Evolutionary conservation across 1,140 invertebrate genomes (phyloP).

Genomic region (Agrypnia vestita): DNA sequence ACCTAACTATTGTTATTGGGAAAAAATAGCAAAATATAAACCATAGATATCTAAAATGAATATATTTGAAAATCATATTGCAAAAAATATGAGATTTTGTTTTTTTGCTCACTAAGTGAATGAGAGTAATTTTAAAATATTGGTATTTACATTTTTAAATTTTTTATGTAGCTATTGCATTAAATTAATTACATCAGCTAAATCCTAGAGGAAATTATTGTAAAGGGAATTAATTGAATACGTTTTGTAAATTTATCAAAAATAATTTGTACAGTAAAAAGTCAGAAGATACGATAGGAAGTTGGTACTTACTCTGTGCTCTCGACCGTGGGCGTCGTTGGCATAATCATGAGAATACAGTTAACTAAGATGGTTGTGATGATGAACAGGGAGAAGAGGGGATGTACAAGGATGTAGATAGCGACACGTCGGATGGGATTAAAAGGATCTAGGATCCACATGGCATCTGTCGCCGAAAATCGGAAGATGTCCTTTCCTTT

Average conservation of each 20-base stretch:
- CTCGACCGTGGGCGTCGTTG: conserved; percentile 92
- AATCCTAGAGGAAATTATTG: conserved; percentile 4
- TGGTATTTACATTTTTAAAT: too few species aligned
- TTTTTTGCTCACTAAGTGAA: too few species aligned
- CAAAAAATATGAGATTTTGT: too few species aligned
- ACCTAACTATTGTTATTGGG: too few species aligned
- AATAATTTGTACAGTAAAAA: background rate
- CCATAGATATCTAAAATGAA: too few species aligned
- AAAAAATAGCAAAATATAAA: too few species aligned
- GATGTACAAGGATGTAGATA: conserved; percentile 98
- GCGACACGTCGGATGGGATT: conserved; percentile 97
- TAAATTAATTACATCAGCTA: background rate
- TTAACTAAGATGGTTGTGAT: conserved; percentile 98
- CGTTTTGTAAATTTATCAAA: too few species aligned
- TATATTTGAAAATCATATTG: too few species aligned
- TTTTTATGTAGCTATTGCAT: too few species aligned
- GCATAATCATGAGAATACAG: conserved; percentile 99
- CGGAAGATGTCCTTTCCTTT: conserved; percentile 99
- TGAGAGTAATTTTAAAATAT: too few species aligned
- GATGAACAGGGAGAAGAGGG: conserved; percentile 97
- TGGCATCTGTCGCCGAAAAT: conserved; percentile 96
- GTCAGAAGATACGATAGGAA: background rate
- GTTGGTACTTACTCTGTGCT: conserved; percentile 93
- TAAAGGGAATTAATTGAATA: conserved; percentile 7
- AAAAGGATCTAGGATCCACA: conserved; percentile 96